Evolutionary conservation across 2,113 vertebrate species (phyloP).

Genomic region (Boleophthalmus pectinirostris): DNA sequence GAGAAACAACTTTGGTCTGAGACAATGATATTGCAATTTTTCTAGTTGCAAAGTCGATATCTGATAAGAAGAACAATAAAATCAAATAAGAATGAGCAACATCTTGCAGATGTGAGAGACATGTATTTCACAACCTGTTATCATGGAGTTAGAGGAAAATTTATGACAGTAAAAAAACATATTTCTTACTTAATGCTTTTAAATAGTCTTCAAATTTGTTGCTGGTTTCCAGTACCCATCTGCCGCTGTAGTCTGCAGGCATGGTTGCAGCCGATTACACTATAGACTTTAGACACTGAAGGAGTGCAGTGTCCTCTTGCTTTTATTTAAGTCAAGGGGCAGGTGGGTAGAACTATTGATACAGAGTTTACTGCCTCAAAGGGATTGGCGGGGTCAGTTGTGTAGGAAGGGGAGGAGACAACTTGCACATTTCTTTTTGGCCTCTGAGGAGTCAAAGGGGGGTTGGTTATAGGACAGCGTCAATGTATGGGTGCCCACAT

Average conservation of each 20-base stretch:
- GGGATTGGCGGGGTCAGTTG: constrained; percentile 10
- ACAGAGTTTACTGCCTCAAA: constrained; percentile 50
- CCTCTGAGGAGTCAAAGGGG: not conserved
- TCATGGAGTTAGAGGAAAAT: not conserved
- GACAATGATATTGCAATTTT: constrained; percentile 86
- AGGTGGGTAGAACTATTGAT: constrained; percentile 62
- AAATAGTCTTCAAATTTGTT: constrained; percentile 91
- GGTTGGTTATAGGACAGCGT: not conserved
- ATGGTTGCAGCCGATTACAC: constrained; percentile 69
- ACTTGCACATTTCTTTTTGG: constrained; percentile 18
- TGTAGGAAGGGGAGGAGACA: not conserved
- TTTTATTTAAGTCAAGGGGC: constrained; percentile 47
- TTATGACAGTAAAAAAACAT: constrained; percentile 4
- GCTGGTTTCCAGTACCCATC: constrained; percentile 86
- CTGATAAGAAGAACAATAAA: constrained; percentile 59
- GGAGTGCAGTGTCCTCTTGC: constrained; percentile 21
- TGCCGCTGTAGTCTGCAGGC: constrained; percentile 86
- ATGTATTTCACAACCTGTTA: not conserved
- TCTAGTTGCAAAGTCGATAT: constrained; percentile 90
- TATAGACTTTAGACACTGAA: constrained; percentile 38
- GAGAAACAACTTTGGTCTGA: constrained; percentile 87
- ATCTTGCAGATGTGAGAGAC: constrained; percentile 3
- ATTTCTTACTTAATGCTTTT: constrained; percentile 86
- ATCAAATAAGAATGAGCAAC: not conserved
- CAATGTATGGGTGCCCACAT: not conserved